Base-by-base conservation (phyloP, 2,797 vertebrate species). In the Mus spretus region DNA sequence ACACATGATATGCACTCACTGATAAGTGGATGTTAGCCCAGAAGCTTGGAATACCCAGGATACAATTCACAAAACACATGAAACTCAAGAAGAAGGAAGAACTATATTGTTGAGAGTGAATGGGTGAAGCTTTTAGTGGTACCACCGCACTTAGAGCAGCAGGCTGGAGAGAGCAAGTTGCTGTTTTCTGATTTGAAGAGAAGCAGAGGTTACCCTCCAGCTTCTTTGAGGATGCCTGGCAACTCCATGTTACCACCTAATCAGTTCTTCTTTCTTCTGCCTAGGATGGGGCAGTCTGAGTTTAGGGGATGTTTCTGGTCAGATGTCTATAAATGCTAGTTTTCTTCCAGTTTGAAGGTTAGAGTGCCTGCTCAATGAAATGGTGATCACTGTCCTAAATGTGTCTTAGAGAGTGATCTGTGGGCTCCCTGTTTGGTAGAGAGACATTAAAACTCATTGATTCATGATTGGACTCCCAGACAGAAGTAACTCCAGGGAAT, bases 281-380 rank as follows among this genome's bases (percentile, higher is more conserved):
- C 20, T 0, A 61, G 37, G 44, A 15, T 61, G 3, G 2, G 1
- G 44, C 53, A 53, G 1, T 77, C 61, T 84, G 63, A 55, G 53
- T 63, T 28, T 31, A 81, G 53, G 37, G 74, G 78, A 47, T 15
- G 10, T 6, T n/a, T 89, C 92, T 50, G 44, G 40, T 59, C 55
- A 40, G 17, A 72, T 20, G 80, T 34, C 59, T 40, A 70, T 81
- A 65, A 63, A 31, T 81, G 44, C 87, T 65, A 26, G 4, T 72
- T 90, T 55, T 95, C 85, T 89, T 40, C 59, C 24, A 70, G 44
- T 85, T 67, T 50, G 67, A 47, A 79, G 72, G 87, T n/a, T 31
- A 6, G 44, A n/a, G 1, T 40, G 31, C 11, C 15, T 26, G 13
- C 9, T 85, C 3, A 17, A 14, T 3, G 15, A 14, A 44, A n/a